phyloP scores from a whole-genome alignment of 1,140 invertebrate species.

The Saccostrea cuccullata region DNA sequence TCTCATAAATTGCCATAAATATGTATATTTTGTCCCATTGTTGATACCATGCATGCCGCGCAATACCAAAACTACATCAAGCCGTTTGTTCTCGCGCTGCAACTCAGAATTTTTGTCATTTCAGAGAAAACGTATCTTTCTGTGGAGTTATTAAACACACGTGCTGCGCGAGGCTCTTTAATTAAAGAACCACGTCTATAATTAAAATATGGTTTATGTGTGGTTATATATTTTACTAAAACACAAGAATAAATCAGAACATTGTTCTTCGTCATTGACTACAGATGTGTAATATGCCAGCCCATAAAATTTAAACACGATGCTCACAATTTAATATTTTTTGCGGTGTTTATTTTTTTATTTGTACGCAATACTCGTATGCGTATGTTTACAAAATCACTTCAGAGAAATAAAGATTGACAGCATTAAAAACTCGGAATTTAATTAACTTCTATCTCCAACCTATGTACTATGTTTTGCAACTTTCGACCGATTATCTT shows the following conservation, averaged over 20 bases:
- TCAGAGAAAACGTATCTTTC: background rate
- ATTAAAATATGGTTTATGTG: slow-evolving; percentile 10
- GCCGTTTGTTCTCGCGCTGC: background rate
- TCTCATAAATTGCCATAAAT: slow-evolving; percentile 29
- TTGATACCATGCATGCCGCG: background rate
- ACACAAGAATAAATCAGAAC: slow-evolving; percentile 12
- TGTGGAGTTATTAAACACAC: slow-evolving; percentile 7
- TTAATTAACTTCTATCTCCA: too few species aligned
- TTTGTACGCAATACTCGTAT: background rate
- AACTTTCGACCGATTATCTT: too few species aligned
- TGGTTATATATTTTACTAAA: slow-evolving; percentile 30
- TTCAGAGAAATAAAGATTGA: background rate
- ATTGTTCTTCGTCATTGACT: background rate
- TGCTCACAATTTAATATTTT: background rate
- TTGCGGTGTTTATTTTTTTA: background rate
- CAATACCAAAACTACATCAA: background rate
- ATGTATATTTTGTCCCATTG: slow-evolving; percentile 25
- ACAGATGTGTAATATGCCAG: background rate
- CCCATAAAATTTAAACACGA: slow-evolving; percentile 9
- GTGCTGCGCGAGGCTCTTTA: background rate
- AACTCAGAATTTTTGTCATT: slow-evolving; percentile 32
- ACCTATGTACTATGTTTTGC: too few species aligned
- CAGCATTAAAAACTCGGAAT: background rate
- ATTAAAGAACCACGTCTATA: background rate
- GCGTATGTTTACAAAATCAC: background rate